These are phyloP conservation scores for Luidia sarsii DNA, from an alignment of 53 echinoderm and acorn worm species.

Conservation along the genomic window DNA sequence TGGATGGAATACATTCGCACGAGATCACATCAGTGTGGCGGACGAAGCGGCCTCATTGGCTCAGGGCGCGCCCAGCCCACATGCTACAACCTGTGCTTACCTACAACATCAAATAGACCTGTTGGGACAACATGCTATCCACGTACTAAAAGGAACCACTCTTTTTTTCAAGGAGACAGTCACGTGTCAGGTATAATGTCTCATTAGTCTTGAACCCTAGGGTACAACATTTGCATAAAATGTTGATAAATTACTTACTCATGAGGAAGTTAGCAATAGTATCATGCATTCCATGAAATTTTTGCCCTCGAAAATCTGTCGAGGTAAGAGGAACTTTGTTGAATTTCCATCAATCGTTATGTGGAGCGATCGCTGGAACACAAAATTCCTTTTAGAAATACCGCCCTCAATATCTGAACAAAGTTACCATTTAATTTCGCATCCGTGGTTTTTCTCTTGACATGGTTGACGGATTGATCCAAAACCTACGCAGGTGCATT, in stretches of 20 bases:
- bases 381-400: too few species aligned
- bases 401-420: too few species aligned
- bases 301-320: too few species aligned
- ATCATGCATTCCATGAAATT: too few species aligned
- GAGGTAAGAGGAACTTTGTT: too few species aligned
- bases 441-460: too few species aligned
- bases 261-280: neutral
- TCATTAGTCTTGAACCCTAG: neutral
- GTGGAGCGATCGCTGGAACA: too few species aligned
- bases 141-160: constrained; percentile 63
- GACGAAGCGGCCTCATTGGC: constrained; percentile 16
- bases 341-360: too few species aligned
- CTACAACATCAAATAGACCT: constrained; percentile 58
- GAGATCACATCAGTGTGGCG: constrained; percentile 32
- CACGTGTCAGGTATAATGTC: constrained; percentile 55
- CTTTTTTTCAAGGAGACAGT: constrained; percentile 69
- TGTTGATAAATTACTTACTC: too few species aligned
- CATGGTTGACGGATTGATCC: too few species aligned
- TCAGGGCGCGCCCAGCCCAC: neutral
- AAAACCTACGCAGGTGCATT: too few species aligned
- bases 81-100: neutral
- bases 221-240: neutral
- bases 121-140: constrained; percentile 68
- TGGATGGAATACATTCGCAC: constrained; percentile 37
- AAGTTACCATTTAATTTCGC: too few species aligned